Evolutionary conservation across 2,113 vertebrate genomes (phyloP).

Genomic region (Grantiella picta): DNA sequence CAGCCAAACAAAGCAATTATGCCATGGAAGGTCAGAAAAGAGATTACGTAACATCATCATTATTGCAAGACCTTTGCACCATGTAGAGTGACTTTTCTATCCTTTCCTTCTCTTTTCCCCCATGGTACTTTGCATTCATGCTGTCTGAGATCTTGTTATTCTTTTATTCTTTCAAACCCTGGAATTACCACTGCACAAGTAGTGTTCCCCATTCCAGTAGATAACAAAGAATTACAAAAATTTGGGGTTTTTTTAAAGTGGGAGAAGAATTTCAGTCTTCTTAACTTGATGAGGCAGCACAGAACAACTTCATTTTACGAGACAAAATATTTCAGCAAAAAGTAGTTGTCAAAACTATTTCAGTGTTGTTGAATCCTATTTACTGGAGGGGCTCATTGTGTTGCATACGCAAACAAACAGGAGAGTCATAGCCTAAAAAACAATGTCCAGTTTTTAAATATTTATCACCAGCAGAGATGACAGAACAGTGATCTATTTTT

Average conservation of each 20-base stretch:
- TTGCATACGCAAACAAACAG: not conserved
- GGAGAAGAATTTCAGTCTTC: not conserved
- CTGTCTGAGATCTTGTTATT: not conserved
- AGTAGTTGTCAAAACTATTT: not conserved
- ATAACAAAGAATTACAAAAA: not conserved
- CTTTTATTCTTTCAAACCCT: not conserved
- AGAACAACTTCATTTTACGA: not conserved
- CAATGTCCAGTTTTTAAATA: not conserved
- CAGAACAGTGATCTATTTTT: not conserved
- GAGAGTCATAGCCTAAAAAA: not conserved
- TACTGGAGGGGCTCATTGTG: not conserved
- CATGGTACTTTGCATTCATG: not conserved
- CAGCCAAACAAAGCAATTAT: conserved; percentile 7
- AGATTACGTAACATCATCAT: not conserved
- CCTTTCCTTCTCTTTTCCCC: not conserved
- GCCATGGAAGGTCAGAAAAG: conserved; percentile 29
- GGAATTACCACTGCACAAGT: not conserved
- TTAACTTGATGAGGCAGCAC: not conserved
- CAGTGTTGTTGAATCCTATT: not conserved
- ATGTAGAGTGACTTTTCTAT: not conserved
- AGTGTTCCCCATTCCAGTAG: not conserved
- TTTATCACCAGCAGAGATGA: not conserved
- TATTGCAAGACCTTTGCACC: not conserved
- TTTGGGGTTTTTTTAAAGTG: not conserved
- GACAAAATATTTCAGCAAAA: not conserved